A percentile compares a stretch with the other conserved stretches of the same genome.
Evolutionary conservation across 2,113 vertebrate species (phyloP).

Genomic region (Pachypanchax playfairii): DNA sequence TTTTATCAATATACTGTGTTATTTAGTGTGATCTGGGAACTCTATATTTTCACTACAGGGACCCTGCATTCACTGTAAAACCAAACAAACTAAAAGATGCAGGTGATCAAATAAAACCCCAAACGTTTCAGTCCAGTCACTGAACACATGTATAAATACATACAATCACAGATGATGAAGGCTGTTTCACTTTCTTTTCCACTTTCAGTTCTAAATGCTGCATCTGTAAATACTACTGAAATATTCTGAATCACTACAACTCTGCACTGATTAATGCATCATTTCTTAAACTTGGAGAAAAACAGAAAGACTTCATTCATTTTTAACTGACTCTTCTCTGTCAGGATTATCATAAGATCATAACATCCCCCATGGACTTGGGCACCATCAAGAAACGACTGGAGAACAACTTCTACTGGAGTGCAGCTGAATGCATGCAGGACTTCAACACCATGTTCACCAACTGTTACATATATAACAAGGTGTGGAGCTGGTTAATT

Average conservation of each 20-base stretch:
- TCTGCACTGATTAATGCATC: no score
- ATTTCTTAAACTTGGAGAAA: neutral
- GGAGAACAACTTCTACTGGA: slow-evolving; percentile 95
- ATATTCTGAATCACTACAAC: no score
- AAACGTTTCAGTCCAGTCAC: no score
- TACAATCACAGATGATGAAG: no score
- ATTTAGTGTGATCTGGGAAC: neutral
- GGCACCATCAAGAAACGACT: slow-evolving; percentile 96
- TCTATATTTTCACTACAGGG: no score
- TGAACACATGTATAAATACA: no score
- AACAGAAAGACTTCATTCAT: neutral
- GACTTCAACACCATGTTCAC: slow-evolving; percentile 99
- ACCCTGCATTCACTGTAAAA: no score
- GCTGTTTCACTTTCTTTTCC: no score
- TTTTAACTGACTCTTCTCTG: slow-evolving; percentile 21
- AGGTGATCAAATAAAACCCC: no score
- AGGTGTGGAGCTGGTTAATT: slow-evolving; percentile 78
- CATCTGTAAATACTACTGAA: no score
- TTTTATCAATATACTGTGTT: neutral
- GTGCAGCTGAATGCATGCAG: slow-evolving; percentile 94
- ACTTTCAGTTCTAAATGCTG: no score
- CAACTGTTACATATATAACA: slow-evolving; percentile 98
- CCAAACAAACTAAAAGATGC: no score
- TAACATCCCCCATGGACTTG: slow-evolving; percentile 97
- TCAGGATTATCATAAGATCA: slow-evolving; percentile 97